Conservation (phyloP, 1,140 invertebrate genomes). For the Apis dorsata region DNA sequence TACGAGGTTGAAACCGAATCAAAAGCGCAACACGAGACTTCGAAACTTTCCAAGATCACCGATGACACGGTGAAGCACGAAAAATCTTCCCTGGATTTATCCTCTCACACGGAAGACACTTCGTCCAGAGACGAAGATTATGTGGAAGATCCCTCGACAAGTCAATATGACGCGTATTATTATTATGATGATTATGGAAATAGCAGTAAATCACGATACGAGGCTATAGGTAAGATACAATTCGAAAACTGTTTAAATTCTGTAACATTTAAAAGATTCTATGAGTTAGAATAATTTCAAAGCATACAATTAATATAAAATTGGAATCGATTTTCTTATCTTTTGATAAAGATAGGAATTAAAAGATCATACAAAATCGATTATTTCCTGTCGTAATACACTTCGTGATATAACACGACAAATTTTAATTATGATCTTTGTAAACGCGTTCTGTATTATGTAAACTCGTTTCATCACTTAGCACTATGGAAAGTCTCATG, state of each 20-base stretch:
- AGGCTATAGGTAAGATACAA: slow-evolving; percentile 49
- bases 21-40: background rate
- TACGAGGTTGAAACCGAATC: slow-evolving; percentile 51
- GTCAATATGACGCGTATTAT: slow-evolving; percentile 68
- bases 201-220: slow-evolving; percentile 58
- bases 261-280: too few relatives aligned
- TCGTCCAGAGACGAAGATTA: slow-evolving; percentile 62
- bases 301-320: background rate
- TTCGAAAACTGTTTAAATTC: background rate
- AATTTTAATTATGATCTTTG: slow-evolving; percentile 24
- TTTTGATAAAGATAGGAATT: background rate
- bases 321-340: background rate
- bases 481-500: background rate
- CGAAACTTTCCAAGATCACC: slow-evolving; percentile 19
- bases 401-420: background rate
- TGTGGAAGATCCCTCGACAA: slow-evolving; percentile 64
- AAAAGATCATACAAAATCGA: background rate
- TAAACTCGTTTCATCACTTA: slow-evolving; percentile 22
- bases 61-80: slow-evolving; percentile 29
- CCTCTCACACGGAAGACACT: background rate
- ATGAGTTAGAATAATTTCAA: background rate
- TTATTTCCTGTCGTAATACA: background rate
- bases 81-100: slow-evolving; percentile 1
- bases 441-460: slow-evolving; percentile 1
- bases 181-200: slow-evolving; percentile 76